phyloP scores from a whole-genome alignment of 2,797 vertebrate species.

The Phylloscopus collybita region DNA sequence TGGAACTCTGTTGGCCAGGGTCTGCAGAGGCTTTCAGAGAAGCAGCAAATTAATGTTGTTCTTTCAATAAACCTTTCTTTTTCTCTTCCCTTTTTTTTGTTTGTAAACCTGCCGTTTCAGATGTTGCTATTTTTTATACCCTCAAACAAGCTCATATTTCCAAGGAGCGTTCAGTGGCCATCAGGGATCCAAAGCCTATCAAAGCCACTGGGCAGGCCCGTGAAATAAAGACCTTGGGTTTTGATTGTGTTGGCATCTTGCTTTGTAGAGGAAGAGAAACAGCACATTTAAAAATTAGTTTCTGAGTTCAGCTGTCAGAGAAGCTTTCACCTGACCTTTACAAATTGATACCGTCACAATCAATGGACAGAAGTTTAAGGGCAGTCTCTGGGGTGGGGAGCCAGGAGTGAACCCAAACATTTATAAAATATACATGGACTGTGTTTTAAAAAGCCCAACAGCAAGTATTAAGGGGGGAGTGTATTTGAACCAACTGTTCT shows the following conservation, averaged over 20 bases:
- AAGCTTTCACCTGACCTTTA: slow-evolving; percentile 55
- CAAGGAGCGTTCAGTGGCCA: not conserved
- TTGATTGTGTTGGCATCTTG: slow-evolving; percentile 33
- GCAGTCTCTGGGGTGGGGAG: not conserved
- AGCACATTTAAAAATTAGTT: slow-evolving; percentile 44
- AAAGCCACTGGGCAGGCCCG: not conserved
- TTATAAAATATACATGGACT: slow-evolving; percentile 3
- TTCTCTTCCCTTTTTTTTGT: not conserved
- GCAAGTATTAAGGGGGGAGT: not conserved
- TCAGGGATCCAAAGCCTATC: not conserved
- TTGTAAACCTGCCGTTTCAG: not conserved
- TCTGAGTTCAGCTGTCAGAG: slow-evolving; percentile 38
- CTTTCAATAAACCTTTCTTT: not conserved
- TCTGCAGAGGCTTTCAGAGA: not conserved
- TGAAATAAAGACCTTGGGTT: slow-evolving; percentile 23
- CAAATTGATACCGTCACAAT: slow-evolving; percentile 52
- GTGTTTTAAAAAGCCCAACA: not conserved
- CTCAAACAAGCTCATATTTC: not conserved
- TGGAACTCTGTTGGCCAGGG: not conserved
- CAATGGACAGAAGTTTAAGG: slow-evolving; percentile 51
- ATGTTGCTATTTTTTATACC: not conserved
- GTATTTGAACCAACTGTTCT: not conserved
- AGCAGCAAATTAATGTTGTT: not conserved
- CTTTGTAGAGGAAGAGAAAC: slow-evolving; percentile 9
- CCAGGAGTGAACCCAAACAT: not conserved